A percentile compares a stretch with the other conserved stretches of the same genome.
phyloP scores from a whole-genome alignment of 2,888 invertebrate species.

The Trichacis sp. region DNA sequence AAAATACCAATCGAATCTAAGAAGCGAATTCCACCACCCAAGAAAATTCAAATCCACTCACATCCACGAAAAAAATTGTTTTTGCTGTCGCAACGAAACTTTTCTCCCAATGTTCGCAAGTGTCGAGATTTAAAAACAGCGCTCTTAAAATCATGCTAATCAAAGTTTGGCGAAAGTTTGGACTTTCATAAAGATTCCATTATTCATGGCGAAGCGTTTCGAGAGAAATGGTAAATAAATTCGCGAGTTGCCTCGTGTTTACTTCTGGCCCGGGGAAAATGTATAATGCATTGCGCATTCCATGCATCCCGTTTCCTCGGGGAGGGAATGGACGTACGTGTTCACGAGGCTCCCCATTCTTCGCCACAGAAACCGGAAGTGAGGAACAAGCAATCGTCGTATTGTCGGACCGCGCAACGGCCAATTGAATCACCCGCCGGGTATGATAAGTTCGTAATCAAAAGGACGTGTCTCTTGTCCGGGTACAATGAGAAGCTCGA shows the following conservation, averaged over 20 bases:
- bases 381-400: constrained; percentile 36
- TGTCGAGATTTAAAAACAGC: too few relatives aligned
- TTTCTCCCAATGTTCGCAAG: too few relatives aligned
- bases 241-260: constrained; percentile 41
- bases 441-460: constrained; percentile 11
- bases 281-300: constrained; percentile 39
- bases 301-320: constrained; percentile 38
- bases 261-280: constrained; percentile 31
- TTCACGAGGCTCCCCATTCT: constrained; percentile 36
- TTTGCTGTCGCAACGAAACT: too few relatives aligned
- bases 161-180: constrained; percentile 1
- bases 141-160: background rate
- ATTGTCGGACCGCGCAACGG: constrained; percentile 16
- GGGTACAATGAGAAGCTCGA: background rate
- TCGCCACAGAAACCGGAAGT: constrained; percentile 34
- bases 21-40: too few relatives aligned
- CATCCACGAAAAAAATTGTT: too few relatives aligned
- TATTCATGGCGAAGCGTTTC: constrained; percentile 31
- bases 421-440: constrained; percentile 23
- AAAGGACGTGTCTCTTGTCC: constrained; percentile 3
- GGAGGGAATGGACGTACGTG: constrained; percentile 35
- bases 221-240: constrained; percentile 40
- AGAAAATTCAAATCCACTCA: too few relatives aligned
- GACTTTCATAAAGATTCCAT: constrained; percentile 9
- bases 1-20: too few relatives aligned